Percentiles rank a stretch among this genome's conserved stretches.
Conservation (phyloP, 2,888 invertebrate species). For the Alsophila aescularia region DNA sequence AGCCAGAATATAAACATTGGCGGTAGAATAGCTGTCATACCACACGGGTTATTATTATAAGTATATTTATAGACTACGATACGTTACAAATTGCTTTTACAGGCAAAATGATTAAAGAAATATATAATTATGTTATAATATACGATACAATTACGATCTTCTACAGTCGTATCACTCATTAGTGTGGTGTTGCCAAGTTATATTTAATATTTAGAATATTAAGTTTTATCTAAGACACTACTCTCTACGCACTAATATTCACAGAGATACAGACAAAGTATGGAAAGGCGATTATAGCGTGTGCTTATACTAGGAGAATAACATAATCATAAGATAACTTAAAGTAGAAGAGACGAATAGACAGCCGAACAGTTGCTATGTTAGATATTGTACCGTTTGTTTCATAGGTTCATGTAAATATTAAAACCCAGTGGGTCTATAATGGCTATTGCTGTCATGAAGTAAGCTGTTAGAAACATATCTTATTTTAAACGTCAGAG, state of each 20-base stretch:
- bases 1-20: slow-evolving; percentile 47
- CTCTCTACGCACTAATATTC: slow-evolving; percentile 80
- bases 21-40: slow-evolving; percentile 57
- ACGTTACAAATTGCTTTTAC: slow-evolving; percentile 67
- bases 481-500: too few species aligned
- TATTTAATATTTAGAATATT: slow-evolving; percentile 79
- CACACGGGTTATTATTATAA: slow-evolving; percentile 52
- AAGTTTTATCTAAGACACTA: slow-evolving; percentile 81
- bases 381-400: slow-evolving; percentile 21
- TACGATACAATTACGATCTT: slow-evolving; percentile 67
- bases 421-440: not conserved
- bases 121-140: slow-evolving; percentile 57
- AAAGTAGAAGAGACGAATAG: slow-evolving; percentile 51
- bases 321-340: slow-evolving; percentile 47
- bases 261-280: slow-evolving; percentile 76
- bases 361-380: slow-evolving; percentile 63
- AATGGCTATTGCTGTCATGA: too few species aligned
- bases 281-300: slow-evolving; percentile 76
- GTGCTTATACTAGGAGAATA: slow-evolving; percentile 66
- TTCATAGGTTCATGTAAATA: slow-evolving; percentile 24
- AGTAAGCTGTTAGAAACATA: too few species aligned
- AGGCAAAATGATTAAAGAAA: slow-evolving; percentile 74
- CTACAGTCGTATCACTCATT: slow-evolving; percentile 80
- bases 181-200: slow-evolving; percentile 79
- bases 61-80: slow-evolving; percentile 48